These are phyloP conservation scores for Parazoanthus darwini DNA, from an alignment of 92 coral and sea anemone species.

Conservation along the genomic window DNA sequence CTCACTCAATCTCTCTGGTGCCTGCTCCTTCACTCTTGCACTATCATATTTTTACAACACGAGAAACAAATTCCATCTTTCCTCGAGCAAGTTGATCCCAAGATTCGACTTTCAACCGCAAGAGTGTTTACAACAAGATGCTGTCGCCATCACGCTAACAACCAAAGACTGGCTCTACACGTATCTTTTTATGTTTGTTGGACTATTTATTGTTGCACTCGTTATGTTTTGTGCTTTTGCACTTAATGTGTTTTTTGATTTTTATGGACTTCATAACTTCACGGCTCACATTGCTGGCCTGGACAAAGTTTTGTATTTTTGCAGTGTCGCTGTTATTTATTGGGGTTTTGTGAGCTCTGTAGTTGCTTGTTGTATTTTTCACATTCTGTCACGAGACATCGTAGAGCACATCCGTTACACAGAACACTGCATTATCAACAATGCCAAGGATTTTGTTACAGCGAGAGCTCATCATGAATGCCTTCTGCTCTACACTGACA, in stretches of 20 bases:
- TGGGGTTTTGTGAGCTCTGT: conserved; percentile 60
- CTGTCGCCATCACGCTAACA: conserved; percentile 25
- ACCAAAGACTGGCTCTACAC: conserved; percentile 57
- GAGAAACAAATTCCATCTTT: conserved; percentile 47
- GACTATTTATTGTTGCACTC: conserved; percentile 48
- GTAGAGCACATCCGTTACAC: conserved; percentile 59
- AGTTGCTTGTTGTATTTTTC: conserved; percentile 63
- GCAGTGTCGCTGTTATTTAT: conserved; percentile 41
- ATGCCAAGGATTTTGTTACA: conserved; percentile 52
- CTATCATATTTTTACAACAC: conserved; percentile 60
- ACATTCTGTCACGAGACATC: conserved; percentile 60
- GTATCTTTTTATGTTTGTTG: conserved; percentile 51
- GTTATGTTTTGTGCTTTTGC: conserved; percentile 48
- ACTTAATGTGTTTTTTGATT: conserved; percentile 61
- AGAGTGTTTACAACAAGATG: conserved; percentile 47
- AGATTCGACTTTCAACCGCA: conserved; percentile 48
- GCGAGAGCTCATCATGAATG: conserved; percentile 66
- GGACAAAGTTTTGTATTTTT: conserved; percentile 44
- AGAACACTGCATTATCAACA: conserved; percentile 45
- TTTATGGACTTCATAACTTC: conserved; percentile 57
- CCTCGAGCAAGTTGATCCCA: conserved; percentile 55
- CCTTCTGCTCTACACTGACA: conserved; percentile 63
- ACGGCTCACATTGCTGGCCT: conserved; percentile 49
- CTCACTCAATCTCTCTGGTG: conserved; percentile 52
- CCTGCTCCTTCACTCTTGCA: conserved; percentile 57